Percentiles rank a stretch among this genome's conserved stretches.
Evolutionary conservation across 2,888 invertebrate species (phyloP).

Genomic region (Thymelicus lineola): DNA sequence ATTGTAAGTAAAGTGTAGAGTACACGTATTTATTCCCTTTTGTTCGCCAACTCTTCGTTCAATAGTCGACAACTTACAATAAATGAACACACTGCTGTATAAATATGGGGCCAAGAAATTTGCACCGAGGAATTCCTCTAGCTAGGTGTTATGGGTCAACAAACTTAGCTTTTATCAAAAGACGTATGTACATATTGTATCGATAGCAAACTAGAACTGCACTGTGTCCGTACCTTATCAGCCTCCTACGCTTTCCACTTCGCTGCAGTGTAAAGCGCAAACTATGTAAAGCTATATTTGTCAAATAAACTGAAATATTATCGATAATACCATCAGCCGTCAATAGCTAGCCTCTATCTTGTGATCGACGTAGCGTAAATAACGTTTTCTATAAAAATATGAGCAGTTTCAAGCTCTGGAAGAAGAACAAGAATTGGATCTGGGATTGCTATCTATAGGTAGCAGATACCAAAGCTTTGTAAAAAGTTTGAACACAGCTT

Average conservation of each 20-base stretch:
- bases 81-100: neutral
- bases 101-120: conserved; percentile 4
- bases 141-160: conserved; percentile 54
- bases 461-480: no score
- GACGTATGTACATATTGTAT: conserved; percentile 54
- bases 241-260: conserved; percentile 66
- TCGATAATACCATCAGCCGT: neutral
- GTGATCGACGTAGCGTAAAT: neutral
- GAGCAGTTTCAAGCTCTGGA: no score
- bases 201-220: conserved; percentile 64
- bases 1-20: no score
- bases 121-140: conserved; percentile 28
- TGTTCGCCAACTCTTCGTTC: neutral
- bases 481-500: no score
- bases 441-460: no score
- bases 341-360: neutral
- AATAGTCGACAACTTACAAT: neutral
- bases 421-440: no score
- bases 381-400: no score
- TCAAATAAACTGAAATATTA: neutral
- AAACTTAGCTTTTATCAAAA: conserved; percentile 66
- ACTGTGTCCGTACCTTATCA: conserved; percentile 64
- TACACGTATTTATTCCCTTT: neutral
- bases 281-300: conserved; percentile 37
- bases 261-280: conserved; percentile 48